Percentiles rank a stretch among this genome's conserved stretches.
These are phyloP conservation scores for Sclerurus mexicanus DNA, from an alignment of 2,113 vertebrate genomes.

Conservation along the genomic window DNA sequence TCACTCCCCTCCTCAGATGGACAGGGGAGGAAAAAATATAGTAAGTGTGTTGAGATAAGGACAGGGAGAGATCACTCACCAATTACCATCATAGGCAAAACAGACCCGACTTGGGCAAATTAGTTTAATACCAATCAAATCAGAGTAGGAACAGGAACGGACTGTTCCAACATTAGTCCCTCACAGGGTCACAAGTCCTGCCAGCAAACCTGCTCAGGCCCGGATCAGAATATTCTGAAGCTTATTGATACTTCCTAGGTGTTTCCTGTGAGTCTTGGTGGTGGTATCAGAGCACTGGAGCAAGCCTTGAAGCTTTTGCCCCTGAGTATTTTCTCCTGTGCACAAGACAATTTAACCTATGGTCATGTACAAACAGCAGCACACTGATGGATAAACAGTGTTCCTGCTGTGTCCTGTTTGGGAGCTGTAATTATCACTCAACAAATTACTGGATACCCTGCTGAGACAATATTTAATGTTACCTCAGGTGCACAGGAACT, in stretches of 20 bases:
- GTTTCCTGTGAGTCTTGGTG: background rate
- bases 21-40: background rate
- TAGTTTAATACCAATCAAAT: background rate
- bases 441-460: background rate
- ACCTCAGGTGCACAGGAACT: background rate
- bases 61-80: background rate
- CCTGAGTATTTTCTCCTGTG: background rate
- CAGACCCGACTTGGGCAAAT: background rate
- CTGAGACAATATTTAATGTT: background rate
- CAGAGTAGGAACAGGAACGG: background rate
- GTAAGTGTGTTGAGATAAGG: background rate
- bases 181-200: background rate
- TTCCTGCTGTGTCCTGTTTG: background rate
- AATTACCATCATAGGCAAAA: background rate
- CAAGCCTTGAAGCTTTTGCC: background rate
- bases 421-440: constrained; percentile 41
- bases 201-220: background rate
- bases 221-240: background rate
- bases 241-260: fast-evolving
- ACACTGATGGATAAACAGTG: background rate
- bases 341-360: background rate
- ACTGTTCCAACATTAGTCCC: background rate
- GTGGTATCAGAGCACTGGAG: background rate
- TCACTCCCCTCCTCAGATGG: background rate
- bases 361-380: background rate